Evolutionary conservation across 2,797 vertebrate genomes (phyloP), one percentile per base, ranked within the genome.

Genomic region (Sitta carolinensis): DNA sequence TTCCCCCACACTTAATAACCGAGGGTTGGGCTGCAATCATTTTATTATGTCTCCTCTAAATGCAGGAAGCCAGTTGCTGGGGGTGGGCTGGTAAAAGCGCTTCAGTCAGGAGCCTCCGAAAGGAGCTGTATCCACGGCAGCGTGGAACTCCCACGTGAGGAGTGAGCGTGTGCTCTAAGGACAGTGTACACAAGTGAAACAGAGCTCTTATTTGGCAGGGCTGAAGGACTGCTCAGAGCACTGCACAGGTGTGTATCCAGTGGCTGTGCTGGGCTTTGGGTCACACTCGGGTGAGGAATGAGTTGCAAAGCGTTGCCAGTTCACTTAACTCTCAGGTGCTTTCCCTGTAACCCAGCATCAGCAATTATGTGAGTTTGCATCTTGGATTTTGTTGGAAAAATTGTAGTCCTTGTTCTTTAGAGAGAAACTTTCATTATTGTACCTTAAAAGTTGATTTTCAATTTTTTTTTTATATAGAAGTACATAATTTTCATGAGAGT

Each of bases 401-500:
- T 16, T 1, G 4, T 42, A 61, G 34, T 16, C 14, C 25, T 61
- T 27, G 8, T 40, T 70, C 13, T 72, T 61, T 30, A 16, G 27
- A 69, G 7, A 50, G 5, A 70, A 83, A 47, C 21, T 66, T 92
- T 16, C 50, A 34, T 34, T 43, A 34, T 7, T 67, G 8, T 67
- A 67, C 13, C 27, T 36, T 67, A 22, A 59, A 75, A 5, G 3
- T 10, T 45, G 2, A 13, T 61, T 74, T 84, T 21, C 3, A 5
- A 4, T 16, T 8, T 26, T 23, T 23, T 70, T 52, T 26, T 1
- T 2, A 23, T 27, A 20, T 20, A 63, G 57, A 48, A 48, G 19
- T 48, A 34, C 3, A 30, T 26, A 0, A 4, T 27, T 69, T 74
- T 70, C 9, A 19, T 0, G 0, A 34, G 48, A 1, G 0, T 34